Evolutionary conservation across 2,113 vertebrate species (phyloP), one percentile per base, ranked within the genome.

Genomic region (Tenebrosternarchus preto): DNA sequence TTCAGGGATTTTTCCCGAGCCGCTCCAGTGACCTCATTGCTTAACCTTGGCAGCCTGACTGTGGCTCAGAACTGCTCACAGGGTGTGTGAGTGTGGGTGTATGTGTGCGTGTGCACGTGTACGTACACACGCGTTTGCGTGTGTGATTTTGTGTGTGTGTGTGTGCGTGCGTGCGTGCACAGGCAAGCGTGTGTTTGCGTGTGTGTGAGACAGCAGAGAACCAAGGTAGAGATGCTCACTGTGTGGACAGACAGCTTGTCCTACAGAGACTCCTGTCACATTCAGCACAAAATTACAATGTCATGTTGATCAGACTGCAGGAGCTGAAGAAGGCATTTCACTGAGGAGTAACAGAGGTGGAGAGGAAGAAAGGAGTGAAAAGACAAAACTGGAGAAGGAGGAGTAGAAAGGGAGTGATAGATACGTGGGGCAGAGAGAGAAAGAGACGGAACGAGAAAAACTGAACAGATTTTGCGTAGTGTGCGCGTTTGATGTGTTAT

Each of bases 1-100:
- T 85, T 85, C 63, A 64, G 90, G 88, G 75, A 75, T 83, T 88
- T 85, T 86, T 82, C 24, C 59, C 46, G 57, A 60, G 73, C 82
- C 76, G 83, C 76, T 86, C 82, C 74, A 56, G 69, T 84, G 82
- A 84, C 75, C 81, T 84, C 73, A 53, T 66, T 39, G 29, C 60
- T 73, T 90, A 87, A 89, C 91, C 88, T 89, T 90, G 89, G 85
- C 86, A 85, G 60, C 84, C 80, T 81, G 82, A 71, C 60, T 8
- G 2, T 43, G 39, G 39, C 39, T 43, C 39, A 2, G 6, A 43
- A 43, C 39, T 43, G 39, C 39, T 1, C 39, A 5, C 39, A n/a
- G n/a, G n/a, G n/a, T n/a, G n/a, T 12, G 77, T n/a, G 60, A 46
- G 59, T 68, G 31, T 60, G 75, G 31, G 19, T 31, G 53, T 61